Conservation (phyloP, 2,113 vertebrate genomes). For the Glaucidium brasilianum region DNA sequence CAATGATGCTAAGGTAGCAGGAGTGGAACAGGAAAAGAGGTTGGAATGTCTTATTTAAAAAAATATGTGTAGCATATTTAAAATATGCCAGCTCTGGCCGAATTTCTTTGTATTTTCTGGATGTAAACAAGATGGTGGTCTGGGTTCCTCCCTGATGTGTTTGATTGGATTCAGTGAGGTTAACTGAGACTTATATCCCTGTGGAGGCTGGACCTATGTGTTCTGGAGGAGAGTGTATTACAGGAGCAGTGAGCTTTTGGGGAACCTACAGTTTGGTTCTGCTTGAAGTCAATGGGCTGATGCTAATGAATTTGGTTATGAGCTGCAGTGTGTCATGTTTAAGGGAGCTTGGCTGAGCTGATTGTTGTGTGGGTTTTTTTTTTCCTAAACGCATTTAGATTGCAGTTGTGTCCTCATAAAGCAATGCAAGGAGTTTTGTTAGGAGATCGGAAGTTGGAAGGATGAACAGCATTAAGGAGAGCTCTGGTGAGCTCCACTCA, state of each 20-base stretch:
- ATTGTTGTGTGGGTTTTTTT: too few species aligned
- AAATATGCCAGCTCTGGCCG: background rate
- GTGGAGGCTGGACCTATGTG: too few species aligned
- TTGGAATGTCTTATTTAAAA: background rate
- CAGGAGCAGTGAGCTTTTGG: background rate
- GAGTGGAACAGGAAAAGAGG: background rate
- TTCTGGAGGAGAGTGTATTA: background rate
- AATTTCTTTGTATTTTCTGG: background rate
- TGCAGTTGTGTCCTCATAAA: background rate
- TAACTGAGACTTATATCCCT: background rate
- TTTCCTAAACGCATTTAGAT: background rate
- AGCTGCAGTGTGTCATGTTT: fast-evolving
- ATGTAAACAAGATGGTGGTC: background rate
- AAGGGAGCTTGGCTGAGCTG: background rate
- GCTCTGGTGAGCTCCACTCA: background rate
- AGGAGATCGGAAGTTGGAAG: background rate
- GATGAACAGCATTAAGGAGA: background rate
- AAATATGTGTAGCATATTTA: background rate
- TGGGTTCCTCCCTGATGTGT: background rate
- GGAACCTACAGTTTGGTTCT: background rate
- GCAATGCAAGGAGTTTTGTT: too few species aligned
- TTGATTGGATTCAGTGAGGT: background rate
- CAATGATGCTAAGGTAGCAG: background rate
- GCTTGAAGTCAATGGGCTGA: background rate
- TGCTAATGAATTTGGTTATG: background rate